Conservation (phyloP, 2,888 invertebrate species). For the Hirtodrosophila trivittata region DNA sequence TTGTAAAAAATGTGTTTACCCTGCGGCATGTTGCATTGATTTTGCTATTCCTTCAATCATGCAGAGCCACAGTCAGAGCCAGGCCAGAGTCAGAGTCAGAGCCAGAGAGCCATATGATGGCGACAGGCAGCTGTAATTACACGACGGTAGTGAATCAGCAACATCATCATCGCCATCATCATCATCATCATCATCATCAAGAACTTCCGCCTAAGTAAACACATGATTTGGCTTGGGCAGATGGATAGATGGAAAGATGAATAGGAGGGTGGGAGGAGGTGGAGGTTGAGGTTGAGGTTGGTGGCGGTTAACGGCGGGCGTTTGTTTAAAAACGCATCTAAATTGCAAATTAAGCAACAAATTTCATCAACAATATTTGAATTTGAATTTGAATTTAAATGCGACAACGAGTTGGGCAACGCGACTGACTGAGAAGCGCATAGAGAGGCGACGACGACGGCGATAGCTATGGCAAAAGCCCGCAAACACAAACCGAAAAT, state of each 20-base stretch:
- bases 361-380: slow-evolving; percentile 80
- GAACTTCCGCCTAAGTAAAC: slow-evolving; percentile 76
- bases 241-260: not conserved
- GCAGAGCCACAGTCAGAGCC: too few relatives aligned
- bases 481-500: slow-evolving; percentile 67
- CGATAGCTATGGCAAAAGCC: slow-evolving; percentile 27
- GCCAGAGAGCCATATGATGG: slow-evolving; percentile 19
- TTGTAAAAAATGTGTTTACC: slow-evolving; percentile 43
- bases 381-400: slow-evolving; percentile 80
- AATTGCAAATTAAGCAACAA: slow-evolving; percentile 80
- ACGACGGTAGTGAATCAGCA: slow-evolving; percentile 34
- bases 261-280: not conserved
- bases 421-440: slow-evolving; percentile 25
- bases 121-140: slow-evolving; percentile 42
- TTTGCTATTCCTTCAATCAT: slow-evolving; percentile 40
- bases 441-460: slow-evolving; percentile 19
- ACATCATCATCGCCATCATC: slow-evolving; percentile 19
- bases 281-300: slow-evolving; percentile 6
- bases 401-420: slow-evolving; percentile 57
- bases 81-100: too few relatives aligned
- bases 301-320: slow-evolving; percentile 27
- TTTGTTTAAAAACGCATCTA: slow-evolving; percentile 79
- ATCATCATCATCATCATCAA: slow-evolving; percentile 31
- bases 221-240: slow-evolving; percentile 62
- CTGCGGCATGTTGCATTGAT: slow-evolving; percentile 51